Base-by-base conservation (phyloP, 2,113 vertebrate species). In the Ancistrus triradiatus region DNA sequence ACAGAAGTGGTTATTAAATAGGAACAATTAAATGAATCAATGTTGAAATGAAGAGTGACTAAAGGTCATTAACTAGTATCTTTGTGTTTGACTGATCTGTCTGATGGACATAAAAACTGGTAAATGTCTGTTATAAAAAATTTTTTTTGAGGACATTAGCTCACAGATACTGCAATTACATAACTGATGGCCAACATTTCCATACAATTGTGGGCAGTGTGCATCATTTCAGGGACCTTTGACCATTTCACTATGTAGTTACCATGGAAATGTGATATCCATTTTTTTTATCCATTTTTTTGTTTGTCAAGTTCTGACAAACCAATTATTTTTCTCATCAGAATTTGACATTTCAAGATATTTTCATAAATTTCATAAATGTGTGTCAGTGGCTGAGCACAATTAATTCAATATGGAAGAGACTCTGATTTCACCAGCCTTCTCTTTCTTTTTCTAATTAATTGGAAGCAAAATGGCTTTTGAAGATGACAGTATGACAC, bases 271-370 rank as follows among this genome's bases (percentile, higher is more conserved):
- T 46, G 66, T 47, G 14, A 64, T 69, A 69, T 65, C 76, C n/a
- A n/a, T n/a, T n/a, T n/a, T n/a, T n/a, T n/a, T n/a, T 53, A 46
- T 59, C 37, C 60, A 6, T 2, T 31, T 18, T 56, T 77, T 58
- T 72, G 60, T 78, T 75, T 73, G 70, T 63, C 63, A 44, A 59
- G 40, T 67, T 51, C 69, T 69, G 49, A 67, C 71, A 77, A n/a
- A 74, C 72, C 81, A 82, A 77, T 84, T 82, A 83, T 84, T 84
- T 77, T 73, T 66, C 74, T 81, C 75, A 77, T 81, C 79, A 74
- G 69, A 63, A 78, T 61, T 66, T 72, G 70, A 78, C 40, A 60
- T 71, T 63, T 19, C 19, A 40, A 73, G 76, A 49, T 65, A 57
- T 78, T 76, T 66, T 44, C 67, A 70, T 49, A 47, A 47, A 62